These are phyloP conservation scores for Panthera tigris DNA, from an alignment of 2,113 vertebrate genomes.

Conservation along the genomic window DNA sequence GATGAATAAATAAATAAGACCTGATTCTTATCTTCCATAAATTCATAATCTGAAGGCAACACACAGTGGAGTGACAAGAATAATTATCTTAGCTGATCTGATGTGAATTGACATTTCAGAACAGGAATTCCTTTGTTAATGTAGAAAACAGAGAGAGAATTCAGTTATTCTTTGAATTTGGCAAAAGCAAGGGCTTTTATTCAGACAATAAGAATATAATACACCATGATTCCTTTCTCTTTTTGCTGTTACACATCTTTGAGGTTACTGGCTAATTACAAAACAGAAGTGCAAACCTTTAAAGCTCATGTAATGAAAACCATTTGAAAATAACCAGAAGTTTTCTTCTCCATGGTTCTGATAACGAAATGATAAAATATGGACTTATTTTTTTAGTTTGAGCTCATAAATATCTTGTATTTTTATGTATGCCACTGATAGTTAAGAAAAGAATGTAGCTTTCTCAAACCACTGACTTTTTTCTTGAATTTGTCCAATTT, in stretches of 20 bases:
- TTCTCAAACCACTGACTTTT: neutral
- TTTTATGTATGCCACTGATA: neutral
- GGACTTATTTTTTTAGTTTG: neutral
- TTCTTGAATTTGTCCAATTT: neutral
- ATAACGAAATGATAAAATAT: neutral
- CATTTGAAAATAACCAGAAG: neutral
- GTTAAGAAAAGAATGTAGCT: neutral
- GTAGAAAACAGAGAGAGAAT: neutral
- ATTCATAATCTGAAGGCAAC: neutral
- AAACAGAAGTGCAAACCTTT: neutral
- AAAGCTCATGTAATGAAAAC: neutral
- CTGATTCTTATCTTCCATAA: neutral
- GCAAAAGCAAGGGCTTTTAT: neutral
- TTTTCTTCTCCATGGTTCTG: neutral
- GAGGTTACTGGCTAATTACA: neutral
- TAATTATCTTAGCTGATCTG: neutral
- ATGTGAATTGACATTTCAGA: neutral
- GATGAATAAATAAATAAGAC: neutral
- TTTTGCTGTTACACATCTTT: neutral
- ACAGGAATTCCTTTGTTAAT: neutral
- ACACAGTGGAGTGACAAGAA: neutral
- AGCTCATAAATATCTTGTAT: neutral
- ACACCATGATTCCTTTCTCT: neutral
- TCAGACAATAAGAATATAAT: conserved; percentile 22
- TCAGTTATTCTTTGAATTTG: conserved; percentile 6